Conservation (phyloP, 2,797 vertebrate species). For the Hapalemur alaotrensis region DNA sequence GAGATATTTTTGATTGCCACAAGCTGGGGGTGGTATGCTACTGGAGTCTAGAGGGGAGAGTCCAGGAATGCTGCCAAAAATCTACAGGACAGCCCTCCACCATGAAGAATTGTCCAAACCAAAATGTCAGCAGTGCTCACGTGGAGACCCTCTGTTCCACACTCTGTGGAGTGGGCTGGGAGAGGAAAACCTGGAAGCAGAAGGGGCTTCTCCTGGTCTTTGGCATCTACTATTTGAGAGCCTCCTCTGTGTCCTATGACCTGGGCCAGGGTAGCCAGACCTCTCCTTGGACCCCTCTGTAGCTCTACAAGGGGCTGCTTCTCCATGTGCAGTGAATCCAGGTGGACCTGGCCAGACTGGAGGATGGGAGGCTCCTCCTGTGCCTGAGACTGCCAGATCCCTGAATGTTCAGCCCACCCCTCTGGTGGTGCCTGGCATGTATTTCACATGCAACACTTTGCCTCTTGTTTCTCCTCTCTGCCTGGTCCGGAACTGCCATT, state of each 20-base stretch:
- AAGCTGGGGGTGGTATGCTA: neutral
- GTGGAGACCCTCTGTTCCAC: neutral
- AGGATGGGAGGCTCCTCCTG: neutral
- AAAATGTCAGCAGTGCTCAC: neutral
- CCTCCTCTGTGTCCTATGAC: neutral
- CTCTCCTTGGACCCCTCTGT: neutral
- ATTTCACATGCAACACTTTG: conserved; percentile 9
- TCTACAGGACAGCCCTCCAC: neutral
- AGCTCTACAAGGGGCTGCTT: fast-evolving
- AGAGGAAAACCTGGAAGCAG: neutral
- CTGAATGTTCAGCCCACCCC: conserved; percentile 5
- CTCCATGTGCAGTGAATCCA: conserved; percentile 15
- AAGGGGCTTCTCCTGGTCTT: neutral
- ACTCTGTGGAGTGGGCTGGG: neutral
- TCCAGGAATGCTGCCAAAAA: neutral
- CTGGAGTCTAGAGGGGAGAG: neutral
- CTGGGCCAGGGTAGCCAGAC: neutral
- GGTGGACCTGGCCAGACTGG: neutral
- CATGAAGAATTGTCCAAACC: neutral
- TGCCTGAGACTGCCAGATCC: neutral
- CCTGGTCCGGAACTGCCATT: conserved; percentile 35
- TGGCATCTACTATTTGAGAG: neutral
- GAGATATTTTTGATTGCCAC: neutral
- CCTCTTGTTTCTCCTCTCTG: conserved; percentile 62
- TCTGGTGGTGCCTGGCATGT: neutral